Evolutionary conservation across 2,888 invertebrate genomes (phyloP).

Genomic region (Noctua janthina): DNA sequence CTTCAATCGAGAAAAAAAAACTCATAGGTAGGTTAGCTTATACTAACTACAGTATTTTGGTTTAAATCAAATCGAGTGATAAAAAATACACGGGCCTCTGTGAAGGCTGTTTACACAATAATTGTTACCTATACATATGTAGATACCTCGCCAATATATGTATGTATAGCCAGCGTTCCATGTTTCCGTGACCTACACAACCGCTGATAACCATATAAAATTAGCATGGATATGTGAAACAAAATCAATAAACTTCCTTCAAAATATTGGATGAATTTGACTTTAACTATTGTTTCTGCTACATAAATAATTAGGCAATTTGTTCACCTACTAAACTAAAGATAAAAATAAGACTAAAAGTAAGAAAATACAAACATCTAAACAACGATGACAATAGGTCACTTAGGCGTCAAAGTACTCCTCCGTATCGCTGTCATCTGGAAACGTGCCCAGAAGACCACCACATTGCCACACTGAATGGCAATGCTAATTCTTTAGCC

Average conservation of each 20-base stretch:
- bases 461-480: too few species aligned
- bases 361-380: too few species aligned
- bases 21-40: too few species aligned
- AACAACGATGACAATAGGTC: too few species aligned
- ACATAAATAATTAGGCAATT: background rate
- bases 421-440: too few species aligned
- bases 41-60: background rate
- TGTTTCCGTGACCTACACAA: constrained; percentile 19
- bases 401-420: too few species aligned
- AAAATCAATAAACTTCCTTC: background rate
- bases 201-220: background rate
- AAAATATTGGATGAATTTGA: background rate
- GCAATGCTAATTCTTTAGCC: too few species aligned
- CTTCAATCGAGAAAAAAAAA: background rate
- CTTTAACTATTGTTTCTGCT: background rate
- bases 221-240: background rate
- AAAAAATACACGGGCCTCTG: background rate
- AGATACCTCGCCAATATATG: background rate
- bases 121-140: background rate
- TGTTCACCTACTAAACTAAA: background rate
- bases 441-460: too few species aligned
- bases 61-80: background rate
- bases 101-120: constrained; percentile 20
- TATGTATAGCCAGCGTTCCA: background rate
- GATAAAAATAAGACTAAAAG: too few species aligned